Conservation (phyloP, 2,113 vertebrate species). For the Scartelaos histophorus region DNA sequence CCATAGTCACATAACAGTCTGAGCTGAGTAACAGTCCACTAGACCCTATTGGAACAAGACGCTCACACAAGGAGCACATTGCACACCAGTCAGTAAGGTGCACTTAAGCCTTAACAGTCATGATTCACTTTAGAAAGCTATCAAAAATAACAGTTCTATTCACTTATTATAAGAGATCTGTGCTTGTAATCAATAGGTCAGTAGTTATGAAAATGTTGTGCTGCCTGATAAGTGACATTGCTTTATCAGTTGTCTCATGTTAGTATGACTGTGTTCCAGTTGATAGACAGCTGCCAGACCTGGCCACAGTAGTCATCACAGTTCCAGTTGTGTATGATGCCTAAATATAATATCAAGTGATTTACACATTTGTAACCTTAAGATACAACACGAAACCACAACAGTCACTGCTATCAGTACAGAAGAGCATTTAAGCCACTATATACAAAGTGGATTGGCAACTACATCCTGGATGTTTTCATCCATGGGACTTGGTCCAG, state of each 20-base stretch:
- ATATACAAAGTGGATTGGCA: conserved; percentile 68
- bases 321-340: conserved; percentile 59
- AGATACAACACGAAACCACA: conserved; percentile 74
- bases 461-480: conserved; percentile 31
- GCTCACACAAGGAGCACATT: conserved; percentile 46
- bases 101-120: conserved; percentile 74
- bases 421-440: conserved; percentile 70
- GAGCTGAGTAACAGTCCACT: conserved; percentile 67
- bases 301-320: conserved; percentile 66
- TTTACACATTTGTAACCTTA: conserved; percentile 61
- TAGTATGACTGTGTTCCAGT: conserved; percentile 56
- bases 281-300: conserved; percentile 57
- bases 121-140: conserved; percentile 62
- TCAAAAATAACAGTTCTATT: conserved; percentile 70
- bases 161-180: conserved; percentile 8
- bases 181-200: conserved; percentile 25
- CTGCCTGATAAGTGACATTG: conserved; percentile 33
- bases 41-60: conserved; percentile 48
- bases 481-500: conserved; percentile 32
- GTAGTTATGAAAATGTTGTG: conserved; percentile 26
- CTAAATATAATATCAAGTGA: conserved; percentile 56
- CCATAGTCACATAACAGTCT: conserved; percentile 72
- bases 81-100: conserved; percentile 43
- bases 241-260: conserved; percentile 33
- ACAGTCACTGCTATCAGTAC: conserved; percentile 65